Base-by-base conservation (phyloP, 2,888 invertebrate species). In the Drosophila limbata region DNA sequence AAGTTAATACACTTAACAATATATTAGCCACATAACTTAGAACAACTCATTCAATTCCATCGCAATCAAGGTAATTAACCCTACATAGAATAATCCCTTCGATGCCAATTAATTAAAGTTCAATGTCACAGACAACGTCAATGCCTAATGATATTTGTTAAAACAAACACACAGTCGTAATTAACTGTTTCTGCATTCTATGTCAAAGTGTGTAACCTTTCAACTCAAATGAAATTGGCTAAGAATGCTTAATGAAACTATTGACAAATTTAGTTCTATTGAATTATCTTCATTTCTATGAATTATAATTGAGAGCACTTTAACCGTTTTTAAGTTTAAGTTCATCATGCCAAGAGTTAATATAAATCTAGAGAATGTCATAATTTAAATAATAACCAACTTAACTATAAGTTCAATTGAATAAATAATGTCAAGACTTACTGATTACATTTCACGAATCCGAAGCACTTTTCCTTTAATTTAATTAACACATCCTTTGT, bases 401-500 rank as follows among this genome's bases (percentile, higher is more conserved):
- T n/a, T n/a, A 28, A 8, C 8, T 28, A 28, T 28, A 8, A 28
- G 8, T 28, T 8, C 6, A 28, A 8, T 28, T 28, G 8, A 28
- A 8, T 28, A 28, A 28, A 28, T 28, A 28, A 8, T 25, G 25
- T 6, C 25, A 25, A 25, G 25, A 25, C 6, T 28, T 28, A 25
- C n/a, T 11, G 40, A 11, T 37, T n/a, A 44, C 21, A 45, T 21
- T 45, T 39, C 21, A 19, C 31, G 11, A 40, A n/a, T 47, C 40
- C 2, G 9, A 6, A 35, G 42, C 25, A 50, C 9, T 39, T 65
- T 68, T 52, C 13, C 68, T 52, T 64, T 78, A 71, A 84, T 86
- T 86, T 78, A 77, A 82, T 84, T 71, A 84, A 76, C 79, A 71
- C 64, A 60, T 64, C 45, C 61, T 70, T 84, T 62, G 65, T 73